A percentile compares a stretch with the other conserved stretches of the same genome.
phyloP scores from a whole-genome alignment of 2,797 vertebrate genomes.

The Echiichthys vipera region DNA sequence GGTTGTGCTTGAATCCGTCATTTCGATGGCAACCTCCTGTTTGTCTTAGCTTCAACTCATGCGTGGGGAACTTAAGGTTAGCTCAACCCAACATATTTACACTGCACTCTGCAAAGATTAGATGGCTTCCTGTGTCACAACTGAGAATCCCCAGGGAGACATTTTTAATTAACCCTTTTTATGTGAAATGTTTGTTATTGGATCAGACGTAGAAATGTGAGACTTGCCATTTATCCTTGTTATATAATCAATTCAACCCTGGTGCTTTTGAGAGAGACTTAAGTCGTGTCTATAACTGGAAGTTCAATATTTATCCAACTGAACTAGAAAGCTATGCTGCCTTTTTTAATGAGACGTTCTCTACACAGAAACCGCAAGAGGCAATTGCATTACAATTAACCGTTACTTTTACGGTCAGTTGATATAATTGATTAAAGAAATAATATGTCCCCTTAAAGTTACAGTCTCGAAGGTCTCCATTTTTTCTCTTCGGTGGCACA shows the following conservation, averaged over 20 bases:
- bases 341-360: slow-evolving; percentile 67
- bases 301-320: slow-evolving; percentile 72
- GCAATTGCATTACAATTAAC: slow-evolving; percentile 35
- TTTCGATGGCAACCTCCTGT: slow-evolving; percentile 51
- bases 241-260: slow-evolving; percentile 61
- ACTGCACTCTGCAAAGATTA: slow-evolving; percentile 73
- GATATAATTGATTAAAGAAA: slow-evolving; percentile 22
- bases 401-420: slow-evolving; percentile 27
- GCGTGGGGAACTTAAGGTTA: slow-evolving; percentile 63
- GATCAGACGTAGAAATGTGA: slow-evolving; percentile 66
- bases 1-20: not conserved
- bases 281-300: slow-evolving; percentile 62
- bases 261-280: slow-evolving; percentile 54
- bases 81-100: slow-evolving; percentile 74
- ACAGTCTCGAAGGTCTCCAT: too few species aligned
- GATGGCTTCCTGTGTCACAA: slow-evolving; percentile 38
- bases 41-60: slow-evolving; percentile 66
- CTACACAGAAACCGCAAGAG: slow-evolving; percentile 23
- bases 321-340: slow-evolving; percentile 36
- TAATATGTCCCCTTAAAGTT: not conserved
- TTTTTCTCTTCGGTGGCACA: too few species aligned
- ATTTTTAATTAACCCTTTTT: slow-evolving; percentile 74
- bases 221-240: slow-evolving; percentile 56
- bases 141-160: slow-evolving; percentile 32
- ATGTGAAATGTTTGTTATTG: slow-evolving; percentile 70